Evolutionary conservation across 1,140 invertebrate species (phyloP).

Genomic region (Helicoverpa zea): DNA sequence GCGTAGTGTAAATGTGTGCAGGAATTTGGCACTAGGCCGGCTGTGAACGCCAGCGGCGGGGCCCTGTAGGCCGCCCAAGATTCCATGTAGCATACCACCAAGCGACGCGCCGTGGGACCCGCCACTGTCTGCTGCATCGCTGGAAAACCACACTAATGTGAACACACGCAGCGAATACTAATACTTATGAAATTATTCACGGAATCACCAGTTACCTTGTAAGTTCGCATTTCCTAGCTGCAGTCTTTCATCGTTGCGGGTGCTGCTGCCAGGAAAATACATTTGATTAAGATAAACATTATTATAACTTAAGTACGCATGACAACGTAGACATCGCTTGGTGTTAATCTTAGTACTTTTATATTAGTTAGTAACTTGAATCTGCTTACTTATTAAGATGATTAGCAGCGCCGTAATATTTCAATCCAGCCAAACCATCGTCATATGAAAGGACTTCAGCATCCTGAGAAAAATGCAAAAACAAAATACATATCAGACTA

Average conservation of each 20-base stretch:
- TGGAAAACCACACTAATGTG: conserved; percentile 42
- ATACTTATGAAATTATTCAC: conserved; percentile 18
- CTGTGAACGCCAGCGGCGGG: conserved; percentile 89
- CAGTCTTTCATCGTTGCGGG: conserved; percentile 72
- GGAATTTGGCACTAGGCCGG: conserved; percentile 90
- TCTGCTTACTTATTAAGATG: conserved; percentile 75
- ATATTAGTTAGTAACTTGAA: not conserved
- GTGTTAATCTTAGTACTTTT: not conserved
- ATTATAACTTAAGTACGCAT: no score
- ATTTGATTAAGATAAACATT: not conserved
- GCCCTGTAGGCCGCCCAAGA: conserved; percentile 89
- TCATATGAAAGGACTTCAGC: conserved; percentile 56
- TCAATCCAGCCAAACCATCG: conserved; percentile 55
- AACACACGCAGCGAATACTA: not conserved
- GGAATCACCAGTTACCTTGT: conserved; percentile 66
- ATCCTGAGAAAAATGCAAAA: conserved; percentile 61
- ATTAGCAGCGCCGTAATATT: conserved; percentile 81
- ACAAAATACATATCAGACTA: no score
- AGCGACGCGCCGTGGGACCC: conserved; percentile 59
- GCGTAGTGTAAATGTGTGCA: conserved; percentile 95
- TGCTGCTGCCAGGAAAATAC: conserved; percentile 58
- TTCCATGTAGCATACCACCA: conserved; percentile 91
- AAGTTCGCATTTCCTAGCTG: conserved; percentile 80
- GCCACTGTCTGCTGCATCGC: conserved; percentile 77
- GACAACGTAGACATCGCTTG: not conserved